phyloP scores from a whole-genome alignment of 2,113 vertebrate species.

The Trogon surrucura region DNA sequence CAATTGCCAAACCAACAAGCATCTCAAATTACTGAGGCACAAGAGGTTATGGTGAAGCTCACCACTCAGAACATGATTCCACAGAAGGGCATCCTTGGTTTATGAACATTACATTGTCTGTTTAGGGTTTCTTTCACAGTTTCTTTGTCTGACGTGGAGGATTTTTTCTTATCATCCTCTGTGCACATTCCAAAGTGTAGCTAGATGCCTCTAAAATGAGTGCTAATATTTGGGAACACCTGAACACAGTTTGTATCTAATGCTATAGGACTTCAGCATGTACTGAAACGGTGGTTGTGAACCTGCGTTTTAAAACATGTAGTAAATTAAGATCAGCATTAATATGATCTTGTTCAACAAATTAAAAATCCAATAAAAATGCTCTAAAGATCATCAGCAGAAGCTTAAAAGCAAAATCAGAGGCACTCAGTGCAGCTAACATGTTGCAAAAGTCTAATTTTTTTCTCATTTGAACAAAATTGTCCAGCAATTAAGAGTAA shows the following conservation, averaged over 20 bases:
- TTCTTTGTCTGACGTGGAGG: not conserved
- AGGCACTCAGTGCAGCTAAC: not conserved
- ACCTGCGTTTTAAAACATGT: not conserved
- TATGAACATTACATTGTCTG: not conserved
- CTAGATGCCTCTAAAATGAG: not conserved
- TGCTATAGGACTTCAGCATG: not conserved
- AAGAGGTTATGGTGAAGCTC: not conserved
- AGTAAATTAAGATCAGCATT: not conserved
- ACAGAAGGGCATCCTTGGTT: not conserved
- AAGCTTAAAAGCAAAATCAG: conserved; percentile 18
- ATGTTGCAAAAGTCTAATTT: not conserved
- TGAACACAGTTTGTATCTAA: not conserved
- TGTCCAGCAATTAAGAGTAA: conserved; percentile 17
- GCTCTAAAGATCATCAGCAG: not conserved
- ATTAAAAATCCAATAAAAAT: not conserved
- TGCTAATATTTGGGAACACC: not conserved
- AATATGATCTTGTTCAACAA: not conserved
- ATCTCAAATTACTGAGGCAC: not conserved
- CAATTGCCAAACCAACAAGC: conserved; percentile 49
- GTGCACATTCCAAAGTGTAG: not conserved
- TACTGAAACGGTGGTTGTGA: not conserved
- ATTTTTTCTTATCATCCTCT: not conserved
- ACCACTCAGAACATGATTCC: not conserved
- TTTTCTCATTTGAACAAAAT: conserved; percentile 40
- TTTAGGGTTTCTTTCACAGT: not conserved